Percentiles rank a stretch among this genome's conserved stretches.
Evolutionary conservation across 1,140 invertebrate species (phyloP).

Genomic region (Lysiphlebus fabarum): DNA sequence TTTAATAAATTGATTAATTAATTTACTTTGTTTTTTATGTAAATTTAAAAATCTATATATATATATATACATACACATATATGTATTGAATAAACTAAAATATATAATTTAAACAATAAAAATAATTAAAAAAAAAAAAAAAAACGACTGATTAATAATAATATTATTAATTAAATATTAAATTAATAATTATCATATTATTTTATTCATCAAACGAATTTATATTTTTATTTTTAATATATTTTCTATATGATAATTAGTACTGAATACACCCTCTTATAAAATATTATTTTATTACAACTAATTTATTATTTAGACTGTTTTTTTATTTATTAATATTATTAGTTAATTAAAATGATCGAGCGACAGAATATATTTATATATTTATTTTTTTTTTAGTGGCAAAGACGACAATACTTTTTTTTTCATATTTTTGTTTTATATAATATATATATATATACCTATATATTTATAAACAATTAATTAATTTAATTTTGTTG

Average conservation of each 20-base stretch:
- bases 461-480: too few relatives aligned
- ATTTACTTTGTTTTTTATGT: conserved; percentile 4
- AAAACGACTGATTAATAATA: conserved; percentile 22
- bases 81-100: conserved; percentile 4
- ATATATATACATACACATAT: conserved; percentile 28
- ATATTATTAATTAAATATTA: conserved; percentile 21
- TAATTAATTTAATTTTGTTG: too few relatives aligned
- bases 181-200: conserved; percentile 26
- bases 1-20: conserved; percentile 8
- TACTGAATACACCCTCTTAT: conserved; percentile 33
- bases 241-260: conserved; percentile 30
- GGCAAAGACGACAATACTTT: too few relatives aligned
- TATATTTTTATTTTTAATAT: conserved; percentile 19
- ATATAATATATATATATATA: too few relatives aligned
- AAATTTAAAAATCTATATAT: too few relatives aligned
- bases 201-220: conserved; percentile 20
- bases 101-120: conserved; percentile 5
- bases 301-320: conserved; percentile 29
- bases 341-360: too few relatives aligned
- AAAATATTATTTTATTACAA: conserved; percentile 35
- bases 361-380: too few relatives aligned
- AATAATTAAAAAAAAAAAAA: background rate
- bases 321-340: conserved; percentile 12
- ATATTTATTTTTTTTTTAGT: too few relatives aligned
- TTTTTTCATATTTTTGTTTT: too few relatives aligned